Evolutionary conservation across 2,888 invertebrate species (phyloP).

Genomic region (Rhaphigaster nebulosa): DNA sequence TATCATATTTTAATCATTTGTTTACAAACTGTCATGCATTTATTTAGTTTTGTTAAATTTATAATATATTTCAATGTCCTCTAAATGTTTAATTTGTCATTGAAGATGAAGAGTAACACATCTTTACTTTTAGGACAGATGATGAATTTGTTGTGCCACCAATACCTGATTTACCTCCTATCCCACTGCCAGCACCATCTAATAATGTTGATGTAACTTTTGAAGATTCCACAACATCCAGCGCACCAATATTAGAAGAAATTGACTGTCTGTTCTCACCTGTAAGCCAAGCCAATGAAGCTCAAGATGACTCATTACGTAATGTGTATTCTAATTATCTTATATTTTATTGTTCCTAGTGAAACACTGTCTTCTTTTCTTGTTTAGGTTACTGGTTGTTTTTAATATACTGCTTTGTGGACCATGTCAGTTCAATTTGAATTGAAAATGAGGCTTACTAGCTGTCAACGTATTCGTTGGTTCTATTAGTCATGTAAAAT

Average conservation of each 20-base stretch:
- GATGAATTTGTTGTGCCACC: conserved; percentile 62
- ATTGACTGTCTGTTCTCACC: conserved; percentile 65
- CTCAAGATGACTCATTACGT: conserved; percentile 65
- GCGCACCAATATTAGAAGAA: conserved; percentile 61
- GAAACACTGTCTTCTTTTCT: not conserved
- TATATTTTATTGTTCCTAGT: not conserved
- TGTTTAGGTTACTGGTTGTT: not conserved
- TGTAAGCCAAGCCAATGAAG: conserved; percentile 62
- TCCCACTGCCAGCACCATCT: conserved; percentile 64
- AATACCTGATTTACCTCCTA: conserved; percentile 64
- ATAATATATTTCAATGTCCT: not conserved
- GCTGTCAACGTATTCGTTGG: not conserved
- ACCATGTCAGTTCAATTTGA: not conserved
- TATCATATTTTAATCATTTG: not conserved
- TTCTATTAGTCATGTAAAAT: not conserved
- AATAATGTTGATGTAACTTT: conserved; percentile 61
- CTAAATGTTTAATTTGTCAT: conserved; percentile 56
- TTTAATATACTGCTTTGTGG: not conserved
- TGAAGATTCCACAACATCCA: conserved; percentile 61
- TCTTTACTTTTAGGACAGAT: conserved; percentile 57
- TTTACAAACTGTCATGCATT: not conserved
- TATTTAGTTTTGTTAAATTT: not conserved
- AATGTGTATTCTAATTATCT: conserved; percentile 63
- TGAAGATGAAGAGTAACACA: conserved; percentile 64
- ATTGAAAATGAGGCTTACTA: not conserved